phyloP scores from a whole-genome alignment of 2,113 vertebrate genomes.

The Syrrhaptes paradoxus region DNA sequence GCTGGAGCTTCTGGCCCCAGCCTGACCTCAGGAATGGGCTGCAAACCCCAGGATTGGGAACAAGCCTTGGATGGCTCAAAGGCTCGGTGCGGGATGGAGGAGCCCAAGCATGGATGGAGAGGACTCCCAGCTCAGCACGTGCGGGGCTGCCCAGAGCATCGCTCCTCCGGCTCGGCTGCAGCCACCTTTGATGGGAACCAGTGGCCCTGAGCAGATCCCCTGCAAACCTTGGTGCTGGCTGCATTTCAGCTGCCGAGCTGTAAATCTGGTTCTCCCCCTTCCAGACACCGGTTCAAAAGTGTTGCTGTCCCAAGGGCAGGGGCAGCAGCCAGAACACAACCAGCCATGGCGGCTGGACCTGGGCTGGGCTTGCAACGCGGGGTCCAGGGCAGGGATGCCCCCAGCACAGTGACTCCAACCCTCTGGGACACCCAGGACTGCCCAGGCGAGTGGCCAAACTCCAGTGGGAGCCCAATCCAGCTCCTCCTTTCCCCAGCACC shows the following conservation, averaged over 20 bases:
- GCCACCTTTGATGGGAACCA: background rate
- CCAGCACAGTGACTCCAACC: fast-evolving
- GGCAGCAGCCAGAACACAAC: background rate
- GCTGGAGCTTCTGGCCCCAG: background rate
- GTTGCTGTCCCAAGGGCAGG: background rate
- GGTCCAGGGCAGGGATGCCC: background rate
- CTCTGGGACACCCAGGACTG: background rate
- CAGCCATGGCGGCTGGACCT: fast-evolving
- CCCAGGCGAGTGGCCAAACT: background rate
- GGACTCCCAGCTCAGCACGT: background rate
- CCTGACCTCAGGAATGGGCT: background rate
- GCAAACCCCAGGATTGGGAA: fast-evolving
- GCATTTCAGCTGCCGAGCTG: background rate
- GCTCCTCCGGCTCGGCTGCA: fast-evolving
- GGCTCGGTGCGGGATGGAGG: background rate
- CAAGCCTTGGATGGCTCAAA: background rate
- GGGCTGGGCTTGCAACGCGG: fast-evolving
- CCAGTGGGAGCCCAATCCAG: background rate
- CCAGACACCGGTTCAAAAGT: background rate
- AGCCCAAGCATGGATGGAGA: too few relatives aligned
- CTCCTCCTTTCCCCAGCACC: background rate
- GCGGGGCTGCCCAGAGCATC: fast-evolving
- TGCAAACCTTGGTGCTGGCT: background rate
- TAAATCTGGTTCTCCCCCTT: fast-evolving
- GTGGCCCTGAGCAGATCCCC: background rate